Evolutionary conservation across 2,797 vertebrate species (phyloP), one percentile per base, ranked within the genome.

Genomic region (Lerista edwardsae): DNA sequence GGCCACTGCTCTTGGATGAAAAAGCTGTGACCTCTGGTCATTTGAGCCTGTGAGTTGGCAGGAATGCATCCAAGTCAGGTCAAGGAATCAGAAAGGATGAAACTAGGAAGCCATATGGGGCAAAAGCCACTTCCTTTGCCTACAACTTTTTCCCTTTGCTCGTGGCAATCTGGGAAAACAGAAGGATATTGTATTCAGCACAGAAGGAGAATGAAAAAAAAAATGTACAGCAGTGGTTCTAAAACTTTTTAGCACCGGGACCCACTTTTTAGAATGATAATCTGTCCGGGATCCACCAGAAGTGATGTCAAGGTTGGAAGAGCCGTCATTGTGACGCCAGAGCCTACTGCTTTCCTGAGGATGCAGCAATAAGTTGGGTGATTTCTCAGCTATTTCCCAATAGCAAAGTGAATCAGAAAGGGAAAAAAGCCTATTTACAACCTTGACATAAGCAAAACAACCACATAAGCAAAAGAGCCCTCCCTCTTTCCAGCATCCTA

Each of bases 11-110:
- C 78, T 59, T 83, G 73, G 12, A 62, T 89, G 71, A 91, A 94
- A 80, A 88, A 87, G 83, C 59, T 90, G 82, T 81, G 36, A 64
- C 39, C 84, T 91, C 71, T 84, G 87, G 65, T 91, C 92, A 85
- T 82, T 87, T 59, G 55, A 84, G 69, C 85, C 92, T 84, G 78
- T 11, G 0, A 0, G 17, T 79, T 82, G 92, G 86, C 84, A 87
- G 87, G 84, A 83, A 71, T 75, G 31, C 90, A 90, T 91, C 89
- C 86, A 90, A 95, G 83, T 90, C 91, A 90, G 86, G 90, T 92
- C 91, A 91, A 90, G 61, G 79, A 92, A 93, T 83, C 72, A 89
- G 89, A 92, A 90, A 91, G 77, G 80, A 81, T 79, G 84, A 81
- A 91, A 72, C 34, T 72, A 84, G 17, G 84, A 62, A 90, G 83